phyloP scores from a whole-genome alignment of 2,888 invertebrate genomes.

The Melitaea athalia region DNA sequence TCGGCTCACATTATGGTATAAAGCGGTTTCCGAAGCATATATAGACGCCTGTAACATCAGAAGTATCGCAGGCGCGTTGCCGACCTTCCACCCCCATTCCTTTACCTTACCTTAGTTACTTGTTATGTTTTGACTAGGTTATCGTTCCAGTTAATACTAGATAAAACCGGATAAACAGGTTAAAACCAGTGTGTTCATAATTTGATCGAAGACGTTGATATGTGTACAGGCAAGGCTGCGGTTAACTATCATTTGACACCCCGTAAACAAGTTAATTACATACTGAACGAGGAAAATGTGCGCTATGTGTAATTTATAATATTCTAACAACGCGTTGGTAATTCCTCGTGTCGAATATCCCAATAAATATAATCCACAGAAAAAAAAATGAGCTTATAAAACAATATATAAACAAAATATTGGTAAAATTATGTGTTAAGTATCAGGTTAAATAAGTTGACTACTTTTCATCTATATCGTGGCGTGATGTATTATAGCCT shows the following conservation, averaged over 20 bases:
- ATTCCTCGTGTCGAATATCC: neutral
- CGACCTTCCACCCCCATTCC: too few relatives aligned
- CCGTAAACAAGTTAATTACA: slow-evolving; percentile 7
- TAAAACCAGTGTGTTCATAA: neutral
- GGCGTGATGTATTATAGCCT: too few relatives aligned
- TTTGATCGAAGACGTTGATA: neutral
- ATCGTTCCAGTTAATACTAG: neutral
- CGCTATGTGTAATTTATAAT: neutral
- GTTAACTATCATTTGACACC: slow-evolving; percentile 2
- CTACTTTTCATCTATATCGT: neutral
- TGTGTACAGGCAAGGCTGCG: neutral
- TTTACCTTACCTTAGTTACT: too few relatives aligned
- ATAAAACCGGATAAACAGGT: neutral
- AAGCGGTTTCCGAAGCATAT: too few relatives aligned
- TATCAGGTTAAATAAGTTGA: neutral
- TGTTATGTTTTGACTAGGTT: too few relatives aligned
- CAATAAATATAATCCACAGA: neutral
- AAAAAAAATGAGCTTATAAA: neutral
- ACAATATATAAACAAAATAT: too few relatives aligned
- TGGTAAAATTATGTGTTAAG: too few relatives aligned
- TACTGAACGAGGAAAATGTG: slow-evolving; percentile 1
- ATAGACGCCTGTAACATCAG: too few relatives aligned
- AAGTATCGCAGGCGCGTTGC: too few relatives aligned
- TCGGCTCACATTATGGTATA: too few relatives aligned
- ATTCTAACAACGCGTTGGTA: neutral